phyloP scores from a whole-genome alignment of 2,113 vertebrate species.

The Mungos mungo region DNA sequence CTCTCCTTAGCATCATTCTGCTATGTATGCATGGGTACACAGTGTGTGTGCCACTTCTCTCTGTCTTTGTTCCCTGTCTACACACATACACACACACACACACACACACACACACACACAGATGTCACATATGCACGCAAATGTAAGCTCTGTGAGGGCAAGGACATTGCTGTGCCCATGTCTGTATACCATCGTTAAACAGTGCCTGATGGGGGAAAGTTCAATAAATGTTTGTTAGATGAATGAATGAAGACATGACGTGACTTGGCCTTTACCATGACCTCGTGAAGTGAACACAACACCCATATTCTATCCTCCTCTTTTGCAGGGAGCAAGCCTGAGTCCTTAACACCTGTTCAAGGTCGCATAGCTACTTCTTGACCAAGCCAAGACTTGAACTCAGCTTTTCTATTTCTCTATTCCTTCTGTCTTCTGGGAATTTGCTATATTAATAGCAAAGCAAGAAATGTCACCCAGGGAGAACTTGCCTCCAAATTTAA shows the following conservation, averaged over 20 bases:
- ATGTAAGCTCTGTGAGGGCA: not conserved
- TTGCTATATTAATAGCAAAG: conserved; percentile 66
- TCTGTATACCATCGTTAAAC: not conserved
- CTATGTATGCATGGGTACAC: not conserved
- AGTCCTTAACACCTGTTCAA: not conserved
- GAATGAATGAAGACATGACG: not conserved
- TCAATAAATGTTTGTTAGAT: not conserved
- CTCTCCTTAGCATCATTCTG: not conserved
- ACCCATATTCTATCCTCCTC: not conserved
- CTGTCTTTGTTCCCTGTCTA: not conserved
- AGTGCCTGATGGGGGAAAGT: not conserved
- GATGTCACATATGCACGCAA: not conserved
- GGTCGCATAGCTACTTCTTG: not conserved
- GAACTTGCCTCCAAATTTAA: conserved; percentile 76
- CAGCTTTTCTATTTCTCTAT: conserved; percentile 26
- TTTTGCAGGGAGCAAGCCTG: not conserved
- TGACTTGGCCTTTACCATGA: not conserved
- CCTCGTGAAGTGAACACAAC: not conserved
- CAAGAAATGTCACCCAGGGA: conserved; percentile 63
- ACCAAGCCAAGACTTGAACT: not conserved
- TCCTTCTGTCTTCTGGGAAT: conserved; percentile 60
- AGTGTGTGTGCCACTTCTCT: not conserved
- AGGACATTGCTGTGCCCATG: not conserved
- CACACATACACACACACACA: not conserved
- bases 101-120: not conserved